Conservation (phyloP, 2,113 vertebrate species). For the Gambusia affinis region DNA sequence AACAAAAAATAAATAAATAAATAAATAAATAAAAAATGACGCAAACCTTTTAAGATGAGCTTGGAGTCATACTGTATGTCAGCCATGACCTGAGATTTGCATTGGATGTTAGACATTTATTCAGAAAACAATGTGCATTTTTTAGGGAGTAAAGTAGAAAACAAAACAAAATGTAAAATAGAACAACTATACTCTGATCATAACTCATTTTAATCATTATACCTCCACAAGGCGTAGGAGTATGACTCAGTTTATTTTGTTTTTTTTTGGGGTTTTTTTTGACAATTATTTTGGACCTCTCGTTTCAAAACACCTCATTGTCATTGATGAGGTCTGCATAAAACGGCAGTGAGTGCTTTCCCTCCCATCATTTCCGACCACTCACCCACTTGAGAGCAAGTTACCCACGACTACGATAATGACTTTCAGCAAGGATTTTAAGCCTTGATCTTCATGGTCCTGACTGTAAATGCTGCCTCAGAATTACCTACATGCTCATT, state of each 20-base stretch:
- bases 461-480: constrained; percentile 15
- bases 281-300: constrained; percentile 27
- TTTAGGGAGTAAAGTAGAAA: neutral
- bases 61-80: neutral
- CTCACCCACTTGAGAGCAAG: constrained; percentile 51
- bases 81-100: constrained; percentile 19
- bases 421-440: constrained; percentile 49
- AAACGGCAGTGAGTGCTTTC: constrained; percentile 23
- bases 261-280: constrained; percentile 20
- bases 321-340: constrained; percentile 40
- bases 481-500: constrained; percentile 24
- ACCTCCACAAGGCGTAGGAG: constrained; percentile 25
- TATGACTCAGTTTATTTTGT: constrained; percentile 3
- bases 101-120: constrained; percentile 27
- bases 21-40: neutral
- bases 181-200: constrained; percentile 33
- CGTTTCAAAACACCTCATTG: constrained; percentile 39
- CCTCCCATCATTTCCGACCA: constrained; percentile 42
- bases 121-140: constrained; percentile 11
- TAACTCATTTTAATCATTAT: constrained; percentile 49
- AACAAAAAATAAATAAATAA: constrained; percentile 1
- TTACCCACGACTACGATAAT: constrained; percentile 38
- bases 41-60: constrained; percentile 21
- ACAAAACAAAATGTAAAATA: neutral
- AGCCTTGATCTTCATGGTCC: constrained; percentile 31